Evolutionary conservation across 2,113 vertebrate genomes (phyloP).

Genomic region (Trachemys scripta): DNA sequence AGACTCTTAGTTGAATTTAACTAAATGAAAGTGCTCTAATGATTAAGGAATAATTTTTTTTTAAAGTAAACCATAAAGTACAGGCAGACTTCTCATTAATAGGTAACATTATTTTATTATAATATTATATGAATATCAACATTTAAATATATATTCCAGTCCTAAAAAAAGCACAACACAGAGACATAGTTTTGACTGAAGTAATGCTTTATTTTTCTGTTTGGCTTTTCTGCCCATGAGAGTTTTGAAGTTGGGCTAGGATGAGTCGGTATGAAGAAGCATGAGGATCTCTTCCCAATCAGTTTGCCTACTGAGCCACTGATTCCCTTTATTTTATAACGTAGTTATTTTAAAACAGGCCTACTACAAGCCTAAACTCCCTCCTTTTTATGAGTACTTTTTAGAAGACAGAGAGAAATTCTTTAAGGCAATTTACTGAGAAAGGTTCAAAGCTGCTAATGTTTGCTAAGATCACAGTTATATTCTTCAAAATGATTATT

Average conservation of each 20-base stretch:
- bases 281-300: background rate
- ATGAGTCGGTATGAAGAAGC: background rate
- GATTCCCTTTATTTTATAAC: background rate
- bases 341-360: background rate
- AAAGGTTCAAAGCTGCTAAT: background rate
- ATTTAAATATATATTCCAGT: background rate
- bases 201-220: background rate
- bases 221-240: background rate
- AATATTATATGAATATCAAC: background rate
- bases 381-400: background rate
- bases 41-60: slow-evolving; percentile 42
- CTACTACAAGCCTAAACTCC: background rate
- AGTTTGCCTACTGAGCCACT: background rate
- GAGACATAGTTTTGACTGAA: background rate
- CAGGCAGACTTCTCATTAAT: slow-evolving; percentile 26
- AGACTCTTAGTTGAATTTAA: slow-evolving; percentile 43
- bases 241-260: background rate
- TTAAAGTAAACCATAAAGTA: slow-evolving; percentile 39
- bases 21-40: slow-evolving; percentile 41
- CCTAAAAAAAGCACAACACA: background rate
- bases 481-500: background rate
- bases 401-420: background rate
- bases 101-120: background rate
- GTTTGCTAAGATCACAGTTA: background rate
- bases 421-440: background rate